Conservation (phyloP, 2,888 invertebrate genomes). For the Drosophila stalkeri region DNA sequence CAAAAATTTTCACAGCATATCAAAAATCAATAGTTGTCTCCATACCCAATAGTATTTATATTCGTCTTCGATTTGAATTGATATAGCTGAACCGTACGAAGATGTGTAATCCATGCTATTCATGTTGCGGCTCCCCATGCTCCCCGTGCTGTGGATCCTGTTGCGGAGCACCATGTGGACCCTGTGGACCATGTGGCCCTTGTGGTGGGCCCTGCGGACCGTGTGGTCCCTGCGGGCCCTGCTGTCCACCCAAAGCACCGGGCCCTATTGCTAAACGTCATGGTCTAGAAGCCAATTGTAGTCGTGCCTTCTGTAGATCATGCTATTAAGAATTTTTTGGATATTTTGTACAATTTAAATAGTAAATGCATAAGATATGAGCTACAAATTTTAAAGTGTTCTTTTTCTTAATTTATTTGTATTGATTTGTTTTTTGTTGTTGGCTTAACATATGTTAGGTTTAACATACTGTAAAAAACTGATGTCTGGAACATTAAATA, state of each 20-base stretch:
- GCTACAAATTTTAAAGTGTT: background rate
- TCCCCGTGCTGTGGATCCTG: conserved; percentile 33
- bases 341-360: background rate
- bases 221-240: conserved; percentile 20
- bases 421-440: background rate
- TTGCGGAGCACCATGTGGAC: conserved; percentile 24
- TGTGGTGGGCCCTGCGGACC: conserved; percentile 30
- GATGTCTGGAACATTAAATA: background rate
- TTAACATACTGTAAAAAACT: background rate
- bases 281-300: conserved; percentile 18
- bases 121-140: conserved; percentile 36
- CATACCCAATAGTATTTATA: background rate
- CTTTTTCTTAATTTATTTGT: background rate
- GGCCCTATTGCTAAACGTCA: conserved; percentile 7
- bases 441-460: background rate
- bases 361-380: conserved; percentile 9
- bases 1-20: conserved; percentile 2
- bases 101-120: conserved; percentile 52
- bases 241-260: conserved; percentile 15
- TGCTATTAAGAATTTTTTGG: conserved; percentile 3
- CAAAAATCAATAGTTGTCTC: conserved; percentile 3
- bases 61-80: background rate
- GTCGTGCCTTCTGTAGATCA: conserved; percentile 9
- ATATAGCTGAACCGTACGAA: conserved; percentile 8
- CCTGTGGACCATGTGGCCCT: conserved; percentile 24